Conservation (phyloP, 2,888 invertebrate genomes). For the Ochlodes sylvanus region DNA sequence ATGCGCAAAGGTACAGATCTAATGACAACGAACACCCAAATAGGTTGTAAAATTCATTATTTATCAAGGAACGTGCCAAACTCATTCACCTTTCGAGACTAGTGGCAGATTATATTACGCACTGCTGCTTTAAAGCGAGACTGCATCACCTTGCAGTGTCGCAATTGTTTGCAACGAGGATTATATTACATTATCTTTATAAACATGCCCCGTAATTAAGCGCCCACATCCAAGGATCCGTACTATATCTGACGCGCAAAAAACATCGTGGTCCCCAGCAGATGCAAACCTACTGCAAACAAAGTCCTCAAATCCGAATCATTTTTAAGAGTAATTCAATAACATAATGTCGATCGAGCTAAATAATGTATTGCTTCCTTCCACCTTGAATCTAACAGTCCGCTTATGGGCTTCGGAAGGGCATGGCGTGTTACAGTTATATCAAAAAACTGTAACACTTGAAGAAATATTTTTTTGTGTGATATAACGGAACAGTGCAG, state of each 20-base stretch:
- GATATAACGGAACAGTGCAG: slow-evolving; percentile 70
- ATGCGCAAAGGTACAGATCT: slow-evolving; percentile 6
- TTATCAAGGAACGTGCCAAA: slow-evolving; percentile 76
- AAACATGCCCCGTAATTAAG: slow-evolving; percentile 79
- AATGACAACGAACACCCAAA: slow-evolving; percentile 27
- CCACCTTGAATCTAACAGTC: slow-evolving; percentile 69
- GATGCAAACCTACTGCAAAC: slow-evolving; percentile 78
- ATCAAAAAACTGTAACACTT: slow-evolving; percentile 80
- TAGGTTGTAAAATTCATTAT: slow-evolving; percentile 37
- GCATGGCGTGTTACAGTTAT: slow-evolving; percentile 74
- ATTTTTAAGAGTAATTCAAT: slow-evolving; percentile 83
- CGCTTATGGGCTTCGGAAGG: slow-evolving; percentile 60
- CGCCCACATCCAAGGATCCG: slow-evolving; percentile 76
- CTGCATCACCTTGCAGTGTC: slow-evolving; percentile 69
- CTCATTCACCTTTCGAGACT: slow-evolving; percentile 60
- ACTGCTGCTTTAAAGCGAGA: slow-evolving; percentile 58
- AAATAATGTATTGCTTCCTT: slow-evolving; percentile 83
- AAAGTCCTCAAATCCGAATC: slow-evolving; percentile 69
- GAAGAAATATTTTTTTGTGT: slow-evolving; percentile 66
- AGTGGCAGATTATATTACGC: slow-evolving; percentile 63
- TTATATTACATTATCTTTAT: slow-evolving; percentile 83
- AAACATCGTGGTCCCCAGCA: slow-evolving; percentile 64
- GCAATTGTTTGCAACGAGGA: slow-evolving; percentile 77
- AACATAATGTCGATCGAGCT: slow-evolving; percentile 79
- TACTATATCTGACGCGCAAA: slow-evolving; percentile 63